Evolutionary conservation across 1,140 invertebrate species (phyloP).

Genomic region (Macrobrachium nipponense): DNA sequence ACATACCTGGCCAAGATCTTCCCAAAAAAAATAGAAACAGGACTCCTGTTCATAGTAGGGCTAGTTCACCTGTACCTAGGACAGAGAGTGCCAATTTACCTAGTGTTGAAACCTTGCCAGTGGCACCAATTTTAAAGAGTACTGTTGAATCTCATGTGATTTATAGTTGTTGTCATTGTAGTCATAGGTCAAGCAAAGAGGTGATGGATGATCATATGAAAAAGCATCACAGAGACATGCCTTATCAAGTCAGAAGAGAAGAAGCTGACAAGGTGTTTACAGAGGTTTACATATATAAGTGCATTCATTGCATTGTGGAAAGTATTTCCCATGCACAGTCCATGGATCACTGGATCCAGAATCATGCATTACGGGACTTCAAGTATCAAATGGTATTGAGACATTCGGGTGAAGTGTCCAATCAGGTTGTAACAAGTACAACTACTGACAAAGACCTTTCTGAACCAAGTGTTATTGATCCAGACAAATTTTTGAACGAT

Average conservation of each 20-base stretch:
- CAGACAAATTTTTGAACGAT: neutral
- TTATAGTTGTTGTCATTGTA: slow-evolving; percentile 62
- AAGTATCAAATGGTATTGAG: slow-evolving; percentile 48
- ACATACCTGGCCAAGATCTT: slow-evolving; percentile 3
- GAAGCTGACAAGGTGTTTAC: slow-evolving; percentile 51
- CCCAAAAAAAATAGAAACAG: slow-evolving; percentile 5
- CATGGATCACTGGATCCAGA: slow-evolving; percentile 61
- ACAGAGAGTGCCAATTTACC: slow-evolving; percentile 21
- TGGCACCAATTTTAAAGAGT: neutral
- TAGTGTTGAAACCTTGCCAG: neutral
- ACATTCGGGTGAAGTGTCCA: slow-evolving; percentile 52
- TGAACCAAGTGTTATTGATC: neutral
- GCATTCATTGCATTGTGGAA: slow-evolving; percentile 55
- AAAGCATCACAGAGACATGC: slow-evolving; percentile 58
- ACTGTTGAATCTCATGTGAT: slow-evolving; percentile 12
- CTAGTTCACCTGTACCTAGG: neutral
- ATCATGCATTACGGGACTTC: slow-evolving; percentile 56
- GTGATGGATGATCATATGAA: slow-evolving; percentile 59
- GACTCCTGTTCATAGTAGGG: neutral
- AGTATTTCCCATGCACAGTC: slow-evolving; percentile 59
- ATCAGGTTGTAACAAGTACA: slow-evolving; percentile 54
- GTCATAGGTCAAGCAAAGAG: slow-evolving; percentile 31
- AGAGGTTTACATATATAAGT: slow-evolving; percentile 60
- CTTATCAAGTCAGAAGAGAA: slow-evolving; percentile 58
- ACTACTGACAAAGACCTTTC: slow-evolving; percentile 45